Evolutionary conservation across 2,113 vertebrate genomes (phyloP), one percentile per base, ranked within the genome.

Genomic region (Scomber colias): DNA sequence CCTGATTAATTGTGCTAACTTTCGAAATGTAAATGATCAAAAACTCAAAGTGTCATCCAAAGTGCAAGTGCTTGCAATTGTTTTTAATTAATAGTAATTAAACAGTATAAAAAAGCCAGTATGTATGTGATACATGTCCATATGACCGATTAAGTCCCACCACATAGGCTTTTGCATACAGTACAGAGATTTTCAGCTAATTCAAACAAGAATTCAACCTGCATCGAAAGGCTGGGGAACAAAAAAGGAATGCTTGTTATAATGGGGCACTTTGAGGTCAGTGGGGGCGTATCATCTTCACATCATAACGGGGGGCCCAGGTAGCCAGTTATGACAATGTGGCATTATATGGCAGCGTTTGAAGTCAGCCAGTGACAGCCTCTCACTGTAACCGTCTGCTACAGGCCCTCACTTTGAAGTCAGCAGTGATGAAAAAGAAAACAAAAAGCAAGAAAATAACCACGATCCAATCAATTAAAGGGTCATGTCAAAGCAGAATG

Each of bases 341-440:
- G 81, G 69, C 84, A 68, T 90, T 90, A 87, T 87, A 19, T 56
- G 35, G 86, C 75, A 16, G 57, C 62, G 85, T 84, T 87, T 90
- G 90, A 91, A 89, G 89, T 92, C 84, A 15, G 27, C 80, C 90
- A 87, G 85, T 75, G 53, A 92, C 88, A 89, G 91, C 79, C 90
- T 83, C 75, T 71, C 54, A 73, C 24, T 62, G 67, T 84, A 75
- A 40, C 79, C 62, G 76, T 80, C 89, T 78, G 79, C 84, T 89
- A 86, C 83, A 80, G 78, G 86, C 68, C 76, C 66, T 31, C 0
- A 59, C 88, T 94, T 92, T 90, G 91, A 95, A 92, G 86, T 88
- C 62, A 1, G 75, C 40, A 35, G 45, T 30, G 45, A 79, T 77
- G 74, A 70, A 81, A 78, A 49, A 66, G 35, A 63, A 31, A 53